Conservation (phyloP, 37 sponge, comb jelly and placozoan genomes). For the Theonella swinhoei region DNA sequence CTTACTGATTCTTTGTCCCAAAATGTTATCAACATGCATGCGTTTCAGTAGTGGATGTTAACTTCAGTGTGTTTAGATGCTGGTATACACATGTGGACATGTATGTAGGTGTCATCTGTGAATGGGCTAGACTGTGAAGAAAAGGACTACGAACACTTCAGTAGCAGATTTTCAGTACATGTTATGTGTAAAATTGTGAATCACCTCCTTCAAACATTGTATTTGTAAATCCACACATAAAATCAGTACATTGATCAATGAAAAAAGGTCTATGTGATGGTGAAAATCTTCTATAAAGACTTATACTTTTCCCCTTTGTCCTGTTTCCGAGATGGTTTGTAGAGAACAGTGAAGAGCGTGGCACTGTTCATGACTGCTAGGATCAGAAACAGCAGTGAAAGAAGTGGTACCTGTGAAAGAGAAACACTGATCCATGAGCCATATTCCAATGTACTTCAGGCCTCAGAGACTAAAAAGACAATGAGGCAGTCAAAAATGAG, state of each 20-base stretch:
- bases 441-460: no score
- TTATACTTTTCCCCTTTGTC: neutral
- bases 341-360: constrained; percentile 28
- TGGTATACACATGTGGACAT: no score
- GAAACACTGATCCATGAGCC: no score
- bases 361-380: constrained; percentile 41
- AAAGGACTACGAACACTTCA: neutral
- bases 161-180: neutral
- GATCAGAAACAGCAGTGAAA: constrained; percentile 42
- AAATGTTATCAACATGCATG: no score
- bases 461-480: neutral
- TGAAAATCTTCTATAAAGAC: neutral
- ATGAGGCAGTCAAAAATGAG: neutral
- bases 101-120: neutral
- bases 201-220: neutral
- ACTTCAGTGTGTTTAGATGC: no score
- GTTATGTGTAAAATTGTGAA: neutral
- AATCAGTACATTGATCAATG: neutral
- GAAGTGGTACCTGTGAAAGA: constrained; percentile 26
- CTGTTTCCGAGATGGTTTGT: constrained; percentile 1
- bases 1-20: no score
- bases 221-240: neutral
- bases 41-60: no score
- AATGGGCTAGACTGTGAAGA: neutral
- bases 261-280: neutral